phyloP scores from a whole-genome alignment of 2,113 vertebrate genomes.

The Rhynchomys soricoides region DNA sequence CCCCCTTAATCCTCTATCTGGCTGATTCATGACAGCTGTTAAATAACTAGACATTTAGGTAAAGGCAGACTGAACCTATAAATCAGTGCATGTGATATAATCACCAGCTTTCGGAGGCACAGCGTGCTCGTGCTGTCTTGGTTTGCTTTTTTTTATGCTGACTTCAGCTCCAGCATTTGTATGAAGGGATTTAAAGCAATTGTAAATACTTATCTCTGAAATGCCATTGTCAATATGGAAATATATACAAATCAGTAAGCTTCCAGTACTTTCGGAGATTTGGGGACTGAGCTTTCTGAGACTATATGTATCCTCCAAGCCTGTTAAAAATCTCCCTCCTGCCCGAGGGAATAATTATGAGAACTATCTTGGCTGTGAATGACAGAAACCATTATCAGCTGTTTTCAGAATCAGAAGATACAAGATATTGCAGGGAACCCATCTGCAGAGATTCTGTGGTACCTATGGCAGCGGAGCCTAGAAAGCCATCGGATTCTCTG shows the following conservation, averaged over 20 bases:
- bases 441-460: not conserved
- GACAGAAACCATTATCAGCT: not conserved
- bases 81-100: slow-evolving; percentile 82
- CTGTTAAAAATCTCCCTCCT: not conserved
- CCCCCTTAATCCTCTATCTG: slow-evolving; percentile 80
- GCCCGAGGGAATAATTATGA: not conserved
- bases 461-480: not conserved
- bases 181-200: slow-evolving; percentile 66
- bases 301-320: not conserved
- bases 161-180: slow-evolving; percentile 75
- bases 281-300: slow-evolving; percentile 4
- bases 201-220: slow-evolving; percentile 61
- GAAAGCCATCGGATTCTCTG: not conserved
- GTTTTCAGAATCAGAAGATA: not conserved
- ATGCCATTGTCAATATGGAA: slow-evolving; percentile 19
- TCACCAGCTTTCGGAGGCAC: slow-evolving; percentile 71
- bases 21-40: slow-evolving; percentile 87
- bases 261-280: slow-evolving; percentile 5
- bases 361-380: not conserved
- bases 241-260: slow-evolving; percentile 50
- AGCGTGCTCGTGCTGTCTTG: slow-evolving; percentile 71
- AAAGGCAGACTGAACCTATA: slow-evolving; percentile 82
- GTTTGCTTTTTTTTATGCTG: slow-evolving; percentile 73
- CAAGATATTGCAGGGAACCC: not conserved
- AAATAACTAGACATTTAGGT: slow-evolving; percentile 86